Base-by-base conservation (phyloP, 2,113 vertebrate species). In the Felis catus region DNA sequence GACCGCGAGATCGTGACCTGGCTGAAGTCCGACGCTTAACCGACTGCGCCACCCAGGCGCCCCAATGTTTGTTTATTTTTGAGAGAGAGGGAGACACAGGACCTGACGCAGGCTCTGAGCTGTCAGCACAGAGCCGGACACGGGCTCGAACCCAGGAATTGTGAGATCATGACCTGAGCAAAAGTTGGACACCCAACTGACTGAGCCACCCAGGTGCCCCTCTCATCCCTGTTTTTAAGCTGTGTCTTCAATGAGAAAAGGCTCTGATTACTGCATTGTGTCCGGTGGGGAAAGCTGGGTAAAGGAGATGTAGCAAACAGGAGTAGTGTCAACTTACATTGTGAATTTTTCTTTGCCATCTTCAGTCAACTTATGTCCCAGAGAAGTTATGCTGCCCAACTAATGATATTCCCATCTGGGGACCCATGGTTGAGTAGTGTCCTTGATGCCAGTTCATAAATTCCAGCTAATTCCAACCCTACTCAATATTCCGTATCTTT, bases 401-500 rank as follows among this genome's bases (percentile, higher is more conserved):
- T 95, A 83, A 94, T 45, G 63, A 36, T 61, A 68, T 51, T 91
- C 48, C 58, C 39, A 89, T 33, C 15, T 76, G 73, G 61, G 36
- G 14, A 61, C 41, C 92, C 76, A 55, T 71, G 19, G 4, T 8
- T 71, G 74, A 96, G 80, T 84, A 81, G 88, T 81, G 66, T 87
- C 33, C 81, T 97, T 91, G 55, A 85, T 71, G 85, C 33, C 73
- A 91, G 39, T 23, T 94, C 48, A 48, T 36, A 79, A 41, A 61
- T 91, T 91, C 73, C 51, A 87, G 85, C 78, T 86, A 86, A 91
- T 97, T 96, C 63, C 51, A 96, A 61, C 5, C 66, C 27, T 82
- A 87, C 97, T 89, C 95, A 95, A 88, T 89, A 97, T 86, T 96
- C 78, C 96, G 4, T 63, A 84, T 93, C 39, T 92, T 95, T 91